These are phyloP conservation scores for Rhinogobius similis DNA, from an alignment of 2,113 vertebrate species.

Conservation along the genomic window DNA sequence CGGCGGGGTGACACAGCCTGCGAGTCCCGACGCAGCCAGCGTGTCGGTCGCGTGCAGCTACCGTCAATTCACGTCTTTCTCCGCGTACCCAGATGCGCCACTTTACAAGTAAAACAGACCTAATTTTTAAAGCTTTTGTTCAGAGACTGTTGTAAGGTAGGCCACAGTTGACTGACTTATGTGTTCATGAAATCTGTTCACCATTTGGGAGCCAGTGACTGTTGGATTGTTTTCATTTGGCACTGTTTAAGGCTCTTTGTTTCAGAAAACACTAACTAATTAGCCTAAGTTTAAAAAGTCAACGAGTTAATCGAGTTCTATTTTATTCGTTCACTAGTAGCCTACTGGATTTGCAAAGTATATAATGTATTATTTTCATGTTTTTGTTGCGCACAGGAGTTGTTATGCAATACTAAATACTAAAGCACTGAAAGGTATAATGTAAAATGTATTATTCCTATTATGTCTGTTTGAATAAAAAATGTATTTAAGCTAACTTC, in stretches of 20 bases:
- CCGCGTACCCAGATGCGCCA: conserved; percentile 33
- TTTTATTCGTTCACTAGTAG: background rate
- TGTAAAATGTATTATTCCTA: conserved; percentile 22
- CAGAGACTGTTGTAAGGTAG: background rate
- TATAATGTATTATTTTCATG: background rate
- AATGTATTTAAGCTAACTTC: conserved; percentile 53
- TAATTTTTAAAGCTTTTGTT: background rate
- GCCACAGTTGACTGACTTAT: background rate
- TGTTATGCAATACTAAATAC: conserved; percentile 33
- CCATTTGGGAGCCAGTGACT: background rate
- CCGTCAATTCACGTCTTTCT: conserved; percentile 49
- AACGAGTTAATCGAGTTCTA: background rate
- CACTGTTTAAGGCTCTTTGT: background rate
- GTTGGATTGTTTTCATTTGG: background rate
- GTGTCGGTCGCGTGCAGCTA: conserved; percentile 54
- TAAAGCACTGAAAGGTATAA: conserved; percentile 32
- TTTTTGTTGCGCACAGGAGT: conserved; percentile 23
- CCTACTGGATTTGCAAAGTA: background rate
- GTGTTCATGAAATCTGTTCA: background rate
- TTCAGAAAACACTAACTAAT: background rate
- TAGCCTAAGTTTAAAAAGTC: background rate
- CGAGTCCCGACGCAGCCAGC: conserved; percentile 62
- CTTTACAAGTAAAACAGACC: conserved; percentile 1
- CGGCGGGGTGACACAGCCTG: conserved; percentile 57
- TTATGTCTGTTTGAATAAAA: conserved; percentile 62